Base-by-base conservation (phyloP, 1,140 invertebrate genomes). In the Drosophila sulfurigaster region DNA sequence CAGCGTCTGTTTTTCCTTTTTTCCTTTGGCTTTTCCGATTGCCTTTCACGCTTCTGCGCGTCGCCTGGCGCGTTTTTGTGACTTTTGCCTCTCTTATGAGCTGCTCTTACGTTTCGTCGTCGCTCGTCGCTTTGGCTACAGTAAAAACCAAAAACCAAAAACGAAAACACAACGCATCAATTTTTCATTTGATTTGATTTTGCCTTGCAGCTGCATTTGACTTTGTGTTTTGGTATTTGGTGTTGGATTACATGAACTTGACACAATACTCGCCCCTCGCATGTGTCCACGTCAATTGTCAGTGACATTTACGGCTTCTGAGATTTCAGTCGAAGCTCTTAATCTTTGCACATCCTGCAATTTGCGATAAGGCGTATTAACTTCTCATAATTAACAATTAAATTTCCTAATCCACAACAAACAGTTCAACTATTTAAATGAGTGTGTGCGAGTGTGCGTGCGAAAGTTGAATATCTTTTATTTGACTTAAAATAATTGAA, bases 21-120 rank as follows among this genome's bases (percentile, higher is more conserved):
- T 56, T 60, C 51, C 66, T 45, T 60, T 13, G 8, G 25, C 70
- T 51, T 72, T 49, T 46, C 56, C 48, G 51, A 65, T 73, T 76
- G 60, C 30, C 69, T 80, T 88, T 78, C 51, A 75, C 74, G 83
- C 83, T 87, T 83, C 83, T 87, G 83, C 83, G 83, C 83, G 67
- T 73, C 68, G 52, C 52, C n/a, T 56, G 59, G 8, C 25, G 3
- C 10, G 20, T 25, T 25, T 25, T 25, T 25, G 20, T 52, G 16
- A 28, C 49, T 57, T 32, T 6, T 16, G 6, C 15, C 8, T 67
- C 63, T 79, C 73, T 74, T 79, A 76, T 20, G 13, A 30, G 60
- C 49, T 72, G 41, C 60, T 66, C 58, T 85, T 49, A 64, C 20
- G 20, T 4, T 25, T 0, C 3, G 54, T 38, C 2, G 30, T 52